A percentile compares a stretch with the other conserved stretches of the same genome.
Evolutionary conservation across 2,113 vertebrate genomes (phyloP).

Genomic region (Nothoprocta pentlandii): DNA sequence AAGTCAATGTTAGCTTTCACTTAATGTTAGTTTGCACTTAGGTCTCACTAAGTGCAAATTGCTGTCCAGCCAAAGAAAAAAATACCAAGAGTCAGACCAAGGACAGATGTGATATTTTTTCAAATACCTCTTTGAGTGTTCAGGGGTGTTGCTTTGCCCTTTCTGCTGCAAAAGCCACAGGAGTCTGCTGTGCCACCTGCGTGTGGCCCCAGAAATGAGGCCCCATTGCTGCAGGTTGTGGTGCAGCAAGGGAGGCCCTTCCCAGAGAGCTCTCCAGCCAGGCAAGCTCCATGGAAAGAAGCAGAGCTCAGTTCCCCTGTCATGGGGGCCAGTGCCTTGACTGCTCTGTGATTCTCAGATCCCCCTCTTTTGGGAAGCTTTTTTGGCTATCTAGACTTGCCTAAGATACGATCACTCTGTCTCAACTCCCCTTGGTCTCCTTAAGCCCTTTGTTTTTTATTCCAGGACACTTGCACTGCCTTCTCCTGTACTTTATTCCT

Average conservation of each 20-base stretch:
- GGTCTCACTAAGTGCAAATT: neutral
- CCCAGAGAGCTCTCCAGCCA: neutral
- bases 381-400: neutral
- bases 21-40: neutral
- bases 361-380: neutral
- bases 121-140: neutral
- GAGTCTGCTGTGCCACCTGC: neutral
- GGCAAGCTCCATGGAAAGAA: neutral
- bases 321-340: neutral
- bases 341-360: neutral
- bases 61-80: neutral
- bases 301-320: neutral
- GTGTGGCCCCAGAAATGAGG: neutral
- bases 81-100: neutral
- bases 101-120: neutral
- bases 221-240: neutral
- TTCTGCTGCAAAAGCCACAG: neutral
- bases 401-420: neutral
- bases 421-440: neutral
- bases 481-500: constrained; percentile 28
- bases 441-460: neutral
- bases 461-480: neutral
- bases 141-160: neutral
- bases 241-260: neutral
- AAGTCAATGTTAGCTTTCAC: neutral